These are phyloP conservation scores for Progne subis DNA, from an alignment of 2,113 vertebrate genomes.

Conservation along the genomic window DNA sequence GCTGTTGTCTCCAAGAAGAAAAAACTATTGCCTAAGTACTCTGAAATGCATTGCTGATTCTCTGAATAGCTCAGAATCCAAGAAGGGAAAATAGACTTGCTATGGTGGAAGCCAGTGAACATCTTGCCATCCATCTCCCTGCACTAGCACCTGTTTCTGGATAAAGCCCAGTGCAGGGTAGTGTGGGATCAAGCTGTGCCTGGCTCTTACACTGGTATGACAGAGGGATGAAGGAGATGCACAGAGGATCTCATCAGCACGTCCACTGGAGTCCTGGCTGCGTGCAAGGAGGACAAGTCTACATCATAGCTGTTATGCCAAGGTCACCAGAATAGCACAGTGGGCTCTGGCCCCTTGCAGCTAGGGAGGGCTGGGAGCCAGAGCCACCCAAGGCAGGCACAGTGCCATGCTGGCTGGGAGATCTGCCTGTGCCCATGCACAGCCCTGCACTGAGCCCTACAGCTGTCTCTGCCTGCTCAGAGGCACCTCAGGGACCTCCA, in stretches of 20 bases:
- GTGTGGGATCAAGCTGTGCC: neutral
- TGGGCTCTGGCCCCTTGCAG: neutral
- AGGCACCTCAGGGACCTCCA: neutral
- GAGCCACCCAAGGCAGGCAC: neutral
- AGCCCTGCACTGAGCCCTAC: neutral
- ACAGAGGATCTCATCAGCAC: neutral
- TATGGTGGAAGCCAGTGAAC: neutral
- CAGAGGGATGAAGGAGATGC: neutral
- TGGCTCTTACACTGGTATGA: neutral
- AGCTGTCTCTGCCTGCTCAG: neutral
- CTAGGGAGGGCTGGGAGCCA: neutral
- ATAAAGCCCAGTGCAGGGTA: neutral
- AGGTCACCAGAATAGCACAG: neutral
- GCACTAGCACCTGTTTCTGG: neutral
- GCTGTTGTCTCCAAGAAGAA: neutral
- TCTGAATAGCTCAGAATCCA: neutral
- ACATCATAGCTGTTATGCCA: neutral
- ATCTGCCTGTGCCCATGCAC: neutral
- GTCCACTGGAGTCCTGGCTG: neutral
- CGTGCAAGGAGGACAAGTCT: neutral
- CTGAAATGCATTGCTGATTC: neutral
- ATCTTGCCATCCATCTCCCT: neutral
- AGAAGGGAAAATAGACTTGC: neutral
- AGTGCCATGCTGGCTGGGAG: neutral
- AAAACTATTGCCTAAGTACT: neutral